Conservation (phyloP, 2,888 invertebrate species). For the Tinea semifulvella region DNA sequence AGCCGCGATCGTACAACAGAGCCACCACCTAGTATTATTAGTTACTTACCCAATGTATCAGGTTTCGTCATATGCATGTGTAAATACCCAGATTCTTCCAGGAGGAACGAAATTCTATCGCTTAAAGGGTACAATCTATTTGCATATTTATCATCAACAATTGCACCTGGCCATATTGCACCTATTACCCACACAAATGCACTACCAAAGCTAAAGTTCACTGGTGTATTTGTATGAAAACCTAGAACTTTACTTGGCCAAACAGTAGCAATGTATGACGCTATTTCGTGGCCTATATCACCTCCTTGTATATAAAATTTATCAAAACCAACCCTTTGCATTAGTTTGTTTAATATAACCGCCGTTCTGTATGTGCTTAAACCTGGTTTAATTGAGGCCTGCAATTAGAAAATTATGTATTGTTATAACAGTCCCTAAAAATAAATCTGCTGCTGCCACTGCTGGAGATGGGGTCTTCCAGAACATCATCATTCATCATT, state of each 20-base stretch:
- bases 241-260: slow-evolving; percentile 69
- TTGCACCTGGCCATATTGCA: slow-evolving; percentile 53
- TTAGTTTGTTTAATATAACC: slow-evolving; percentile 73
- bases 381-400: slow-evolving; percentile 68
- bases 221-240: slow-evolving; percentile 73
- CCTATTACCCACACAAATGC: slow-evolving; percentile 46
- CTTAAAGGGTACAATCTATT: slow-evolving; percentile 61
- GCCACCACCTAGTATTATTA: too few species aligned
- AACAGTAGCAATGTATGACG: slow-evolving; percentile 66
- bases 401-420: slow-evolving; percentile 19
- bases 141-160: slow-evolving; percentile 48
- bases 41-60: slow-evolving; percentile 75
- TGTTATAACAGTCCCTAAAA: too few species aligned
- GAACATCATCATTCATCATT: too few species aligned
- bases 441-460: too few species aligned
- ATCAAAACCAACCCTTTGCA: slow-evolving; percentile 72
- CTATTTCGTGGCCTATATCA: slow-evolving; percentile 77
- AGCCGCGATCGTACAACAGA: too few species aligned
- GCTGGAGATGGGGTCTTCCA: too few species aligned
- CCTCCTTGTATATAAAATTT: slow-evolving; percentile 78
- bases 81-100: slow-evolving; percentile 68
- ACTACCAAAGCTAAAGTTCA: slow-evolving; percentile 31
- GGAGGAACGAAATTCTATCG: slow-evolving; percentile 31
- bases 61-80: slow-evolving; percentile 85
- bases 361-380: slow-evolving; percentile 64